These are phyloP conservation scores for Ooceraea biroi DNA, from an alignment of 1,140 invertebrate genomes.

Conservation along the genomic window DNA sequence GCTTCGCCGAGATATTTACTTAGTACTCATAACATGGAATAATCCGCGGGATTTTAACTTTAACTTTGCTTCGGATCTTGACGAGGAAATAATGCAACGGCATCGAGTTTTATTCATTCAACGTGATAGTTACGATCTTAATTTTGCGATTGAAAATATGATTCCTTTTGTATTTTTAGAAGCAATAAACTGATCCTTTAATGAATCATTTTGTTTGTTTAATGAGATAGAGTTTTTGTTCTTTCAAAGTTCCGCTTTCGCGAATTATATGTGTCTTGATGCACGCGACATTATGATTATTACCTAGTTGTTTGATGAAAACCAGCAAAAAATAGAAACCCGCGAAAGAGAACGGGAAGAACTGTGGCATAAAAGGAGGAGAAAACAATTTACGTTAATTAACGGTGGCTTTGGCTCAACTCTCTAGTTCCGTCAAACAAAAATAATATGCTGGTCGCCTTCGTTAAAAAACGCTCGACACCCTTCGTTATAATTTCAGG, in stretches of 20 bases:
- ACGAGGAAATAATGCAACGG: neutral
- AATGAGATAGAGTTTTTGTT: neutral
- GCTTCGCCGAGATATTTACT: slow-evolving; percentile 17
- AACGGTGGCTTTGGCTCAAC: slow-evolving; percentile 78
- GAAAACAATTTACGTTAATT: slow-evolving; percentile 84
- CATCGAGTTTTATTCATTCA: neutral
- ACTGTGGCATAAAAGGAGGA: slow-evolving; percentile 69
- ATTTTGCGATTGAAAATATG: neutral
- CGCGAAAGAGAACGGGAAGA: slow-evolving; percentile 70
- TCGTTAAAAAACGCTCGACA: slow-evolving; percentile 65
- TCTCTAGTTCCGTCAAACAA: slow-evolving; percentile 52
- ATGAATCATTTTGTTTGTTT: neutral
- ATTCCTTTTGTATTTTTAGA: neutral
- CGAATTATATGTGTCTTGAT: neutral
- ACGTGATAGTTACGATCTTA: neutral
- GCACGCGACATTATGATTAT: slow-evolving; percentile 32
- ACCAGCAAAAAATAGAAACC: slow-evolving; percentile 71
- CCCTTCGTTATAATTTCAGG: slow-evolving; percentile 69
- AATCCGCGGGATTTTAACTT: slow-evolving; percentile 26
- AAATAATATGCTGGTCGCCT: slow-evolving; percentile 62
- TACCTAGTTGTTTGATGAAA: slow-evolving; percentile 66
- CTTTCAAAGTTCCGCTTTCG: neutral
- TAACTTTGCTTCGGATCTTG: neutral
- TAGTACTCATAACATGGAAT: slow-evolving; percentile 56
- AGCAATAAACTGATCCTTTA: neutral